Conservation (phyloP, 2,797 vertebrate species). For the Gobio occitaniae region DNA sequence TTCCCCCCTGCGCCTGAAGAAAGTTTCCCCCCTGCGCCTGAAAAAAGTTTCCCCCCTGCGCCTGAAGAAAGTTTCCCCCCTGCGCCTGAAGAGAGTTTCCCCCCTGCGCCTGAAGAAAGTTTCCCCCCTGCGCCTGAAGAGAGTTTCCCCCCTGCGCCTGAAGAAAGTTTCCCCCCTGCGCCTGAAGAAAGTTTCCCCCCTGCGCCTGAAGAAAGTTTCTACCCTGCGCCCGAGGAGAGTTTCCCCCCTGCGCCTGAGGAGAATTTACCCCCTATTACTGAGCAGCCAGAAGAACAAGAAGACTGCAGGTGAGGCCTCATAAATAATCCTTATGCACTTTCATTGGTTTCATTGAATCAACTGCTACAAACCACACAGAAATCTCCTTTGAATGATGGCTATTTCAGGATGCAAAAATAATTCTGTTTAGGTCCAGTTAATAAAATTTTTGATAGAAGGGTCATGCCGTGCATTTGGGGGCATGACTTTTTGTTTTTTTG, state of each 20-base stretch:
- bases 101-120: not conserved
- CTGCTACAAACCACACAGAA: not conserved
- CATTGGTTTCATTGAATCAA: not conserved
- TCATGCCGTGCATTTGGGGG: not conserved
- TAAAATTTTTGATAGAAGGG: conserved; percentile 2
- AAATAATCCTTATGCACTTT: not conserved
- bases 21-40: not conserved
- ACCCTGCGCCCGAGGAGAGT: not conserved
- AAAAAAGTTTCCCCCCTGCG: not conserved
- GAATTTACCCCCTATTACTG: conserved; percentile 51
- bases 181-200: no score
- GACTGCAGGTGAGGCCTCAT: conserved; percentile 65
- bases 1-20: not conserved
- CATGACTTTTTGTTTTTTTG: not conserved
- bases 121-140: not conserved
- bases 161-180: not conserved
- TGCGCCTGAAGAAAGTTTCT: not conserved
- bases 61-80: not conserved
- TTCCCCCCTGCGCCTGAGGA: not conserved
- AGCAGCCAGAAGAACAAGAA: conserved; percentile 58
- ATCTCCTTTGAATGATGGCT: not conserved
- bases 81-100: not conserved
- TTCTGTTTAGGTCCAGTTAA: not conserved
- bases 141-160: not conserved
- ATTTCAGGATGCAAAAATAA: conserved; percentile 10